Percentiles rank a stretch among this genome's conserved stretches.
Evolutionary conservation across 2,113 vertebrate species (phyloP).

Genomic region (Pithys albifrons): DNA sequence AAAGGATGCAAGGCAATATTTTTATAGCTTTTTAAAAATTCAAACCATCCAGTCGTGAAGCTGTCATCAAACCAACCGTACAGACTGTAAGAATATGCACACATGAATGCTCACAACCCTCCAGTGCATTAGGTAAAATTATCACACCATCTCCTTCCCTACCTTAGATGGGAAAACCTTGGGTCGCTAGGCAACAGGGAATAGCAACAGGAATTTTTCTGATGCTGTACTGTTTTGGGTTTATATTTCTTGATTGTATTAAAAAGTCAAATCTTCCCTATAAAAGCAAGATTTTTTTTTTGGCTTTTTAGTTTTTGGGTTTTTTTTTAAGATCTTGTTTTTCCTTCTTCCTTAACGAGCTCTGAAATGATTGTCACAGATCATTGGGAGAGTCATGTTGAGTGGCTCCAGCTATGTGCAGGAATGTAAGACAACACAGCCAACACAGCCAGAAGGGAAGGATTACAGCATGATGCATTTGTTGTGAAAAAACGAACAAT

Average conservation of each 20-base stretch:
- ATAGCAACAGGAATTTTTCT: background rate
- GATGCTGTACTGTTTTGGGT: background rate
- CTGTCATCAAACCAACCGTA: background rate
- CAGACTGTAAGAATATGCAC: background rate
- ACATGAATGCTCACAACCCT: background rate
- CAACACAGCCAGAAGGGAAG: constrained; percentile 35
- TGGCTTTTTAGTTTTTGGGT: background rate
- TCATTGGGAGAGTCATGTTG: background rate
- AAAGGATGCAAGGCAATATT: background rate
- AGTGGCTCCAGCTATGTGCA: constrained; percentile 33
- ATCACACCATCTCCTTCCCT: background rate
- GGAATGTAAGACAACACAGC: constrained; percentile 44
- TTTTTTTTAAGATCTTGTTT: background rate
- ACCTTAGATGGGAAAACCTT: constrained; percentile 11
- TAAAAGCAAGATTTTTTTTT: background rate
- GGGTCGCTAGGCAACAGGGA: constrained; percentile 43
- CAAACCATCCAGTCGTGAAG: background rate
- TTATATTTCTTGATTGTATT: constrained; percentile 12
- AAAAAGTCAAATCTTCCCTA: background rate
- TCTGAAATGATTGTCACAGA: constrained; percentile 16
- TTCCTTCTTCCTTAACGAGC: constrained; percentile 29
- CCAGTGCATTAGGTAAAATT: background rate
- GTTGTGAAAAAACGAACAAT: constrained; percentile 59
- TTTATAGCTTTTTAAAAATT: background rate
- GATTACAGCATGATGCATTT: constrained; percentile 54